Percentiles rank a stretch among this genome's conserved stretches.
phyloP scores from a whole-genome alignment of 2,888 invertebrate species.

The Idaea dimidiata region DNA sequence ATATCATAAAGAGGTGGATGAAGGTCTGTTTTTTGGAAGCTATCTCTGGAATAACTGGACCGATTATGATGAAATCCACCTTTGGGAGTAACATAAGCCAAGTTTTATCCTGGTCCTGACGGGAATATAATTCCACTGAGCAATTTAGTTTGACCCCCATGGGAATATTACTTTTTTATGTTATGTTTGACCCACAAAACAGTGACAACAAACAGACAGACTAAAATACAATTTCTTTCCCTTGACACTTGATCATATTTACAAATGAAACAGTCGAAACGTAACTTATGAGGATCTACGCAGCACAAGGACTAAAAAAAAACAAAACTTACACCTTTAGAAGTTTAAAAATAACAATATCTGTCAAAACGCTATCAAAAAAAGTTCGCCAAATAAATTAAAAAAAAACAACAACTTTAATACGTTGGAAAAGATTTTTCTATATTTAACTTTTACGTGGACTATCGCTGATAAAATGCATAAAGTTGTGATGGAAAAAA shows the following conservation, averaged over 20 bases:
- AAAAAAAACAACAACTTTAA: neutral
- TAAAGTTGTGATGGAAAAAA: conserved; percentile 16
- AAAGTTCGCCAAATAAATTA: neutral
- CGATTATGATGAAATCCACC: too few species aligned
- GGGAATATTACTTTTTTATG: neutral
- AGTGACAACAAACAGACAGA: conserved; percentile 42
- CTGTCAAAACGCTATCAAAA: conserved; percentile 22
- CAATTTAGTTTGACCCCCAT: too few species aligned
- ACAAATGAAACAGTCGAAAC: conserved; percentile 56
- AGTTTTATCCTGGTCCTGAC: too few species aligned
- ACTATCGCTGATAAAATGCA: neutral
- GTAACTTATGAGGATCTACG: conserved; percentile 53
- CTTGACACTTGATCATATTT: conserved; percentile 79
- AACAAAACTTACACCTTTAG: conserved; percentile 60
- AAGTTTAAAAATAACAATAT: conserved; percentile 34
- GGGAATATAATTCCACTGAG: too few species aligned
- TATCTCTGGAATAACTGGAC: too few species aligned
- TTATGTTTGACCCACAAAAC: conserved; percentile 47
- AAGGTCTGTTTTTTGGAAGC: too few species aligned
- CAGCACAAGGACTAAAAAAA: conserved; percentile 64
- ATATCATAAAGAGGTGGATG: too few species aligned
- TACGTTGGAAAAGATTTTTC: neutral
- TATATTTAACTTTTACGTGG: neutral
- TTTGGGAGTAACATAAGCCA: too few species aligned
- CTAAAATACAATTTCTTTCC: conserved; percentile 38